A percentile compares a stretch with the other conserved stretches of the same genome.
Evolutionary conservation across 1,140 invertebrate genomes (phyloP).

Genomic region (Periplaneta americana): DNA sequence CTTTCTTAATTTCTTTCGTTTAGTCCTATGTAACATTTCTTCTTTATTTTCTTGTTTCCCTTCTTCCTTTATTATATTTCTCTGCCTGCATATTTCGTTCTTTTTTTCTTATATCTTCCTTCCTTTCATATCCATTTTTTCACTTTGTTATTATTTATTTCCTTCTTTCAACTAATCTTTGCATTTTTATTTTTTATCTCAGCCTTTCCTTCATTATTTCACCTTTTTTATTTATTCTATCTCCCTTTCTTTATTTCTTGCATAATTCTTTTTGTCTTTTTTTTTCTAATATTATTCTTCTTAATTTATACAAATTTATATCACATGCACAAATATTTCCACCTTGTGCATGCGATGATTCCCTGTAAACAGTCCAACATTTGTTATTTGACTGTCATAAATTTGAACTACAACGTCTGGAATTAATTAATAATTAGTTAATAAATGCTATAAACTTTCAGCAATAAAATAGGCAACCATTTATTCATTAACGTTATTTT

Average conservation of each 20-base stretch:
- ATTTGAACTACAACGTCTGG: too few species aligned
- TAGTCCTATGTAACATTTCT: not conserved
- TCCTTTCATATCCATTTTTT: not conserved
- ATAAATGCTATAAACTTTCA: too few species aligned
- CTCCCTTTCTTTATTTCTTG: not conserved
- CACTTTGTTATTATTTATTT: not conserved
- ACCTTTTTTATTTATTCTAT: not conserved
- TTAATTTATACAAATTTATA: too few species aligned
- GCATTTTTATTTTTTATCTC: not conserved
- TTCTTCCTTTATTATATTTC: not conserved
- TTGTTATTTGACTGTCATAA: too few species aligned
- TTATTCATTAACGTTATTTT: too few species aligned
- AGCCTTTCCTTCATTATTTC: not conserved
- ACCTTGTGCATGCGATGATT: too few species aligned
- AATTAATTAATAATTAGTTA: too few species aligned
- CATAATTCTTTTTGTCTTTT: not conserved
- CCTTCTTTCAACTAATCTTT: not conserved
- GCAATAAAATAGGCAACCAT: too few species aligned
- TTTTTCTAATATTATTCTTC: not conserved
- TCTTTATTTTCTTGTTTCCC: not conserved
- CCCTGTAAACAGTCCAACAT: too few species aligned
- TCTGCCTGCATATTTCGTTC: not conserved
- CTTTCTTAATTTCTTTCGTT: not conserved
- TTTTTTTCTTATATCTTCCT: not conserved
- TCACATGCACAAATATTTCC: too few species aligned